A percentile compares a stretch with the other conserved stretches of the same genome.
These are phyloP conservation scores for Amphiprion percula DNA, from an alignment of 2,113 vertebrate species.

Conservation along the genomic window DNA sequence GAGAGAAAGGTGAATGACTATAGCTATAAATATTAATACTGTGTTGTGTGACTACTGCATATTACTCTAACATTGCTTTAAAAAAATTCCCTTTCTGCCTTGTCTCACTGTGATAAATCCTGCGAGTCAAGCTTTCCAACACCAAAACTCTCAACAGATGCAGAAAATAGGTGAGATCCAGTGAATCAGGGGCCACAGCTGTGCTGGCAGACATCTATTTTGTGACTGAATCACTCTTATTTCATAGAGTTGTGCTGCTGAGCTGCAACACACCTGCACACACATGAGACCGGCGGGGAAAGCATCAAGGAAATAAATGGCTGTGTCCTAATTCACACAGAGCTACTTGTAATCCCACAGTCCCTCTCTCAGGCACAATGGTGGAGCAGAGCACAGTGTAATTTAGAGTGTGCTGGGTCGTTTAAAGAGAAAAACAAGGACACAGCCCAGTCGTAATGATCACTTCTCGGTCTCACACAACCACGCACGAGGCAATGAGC, in stretches of 20 bases:
- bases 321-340: slow-evolving; percentile 44
- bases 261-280: slow-evolving; percentile 48
- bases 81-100: too few relatives aligned
- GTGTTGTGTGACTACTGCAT: too few relatives aligned
- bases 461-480: slow-evolving; percentile 31
- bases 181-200: slow-evolving; percentile 30
- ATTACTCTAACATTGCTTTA: too few relatives aligned
- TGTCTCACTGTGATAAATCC: too few relatives aligned
- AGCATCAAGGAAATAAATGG: slow-evolving; percentile 39
- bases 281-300: neutral
- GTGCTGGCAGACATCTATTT: slow-evolving; percentile 24
- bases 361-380: slow-evolving; percentile 33
- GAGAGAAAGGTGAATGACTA: too few relatives aligned
- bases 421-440: slow-evolving; percentile 67
- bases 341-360: slow-evolving; percentile 40
- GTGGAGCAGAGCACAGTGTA: slow-evolving; percentile 36
- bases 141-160: neutral
- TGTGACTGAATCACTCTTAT: slow-evolving; percentile 25
- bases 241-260: slow-evolving; percentile 10
- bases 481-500: neutral
- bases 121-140: neutral
- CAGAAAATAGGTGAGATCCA: neutral
- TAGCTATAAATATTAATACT: too few relatives aligned
- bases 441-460: slow-evolving; percentile 61
- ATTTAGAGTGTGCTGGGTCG: slow-evolving; percentile 48